Conservation (phyloP, 2,888 invertebrate genomes). For the Sinodicranocentrus sp. region DNA sequence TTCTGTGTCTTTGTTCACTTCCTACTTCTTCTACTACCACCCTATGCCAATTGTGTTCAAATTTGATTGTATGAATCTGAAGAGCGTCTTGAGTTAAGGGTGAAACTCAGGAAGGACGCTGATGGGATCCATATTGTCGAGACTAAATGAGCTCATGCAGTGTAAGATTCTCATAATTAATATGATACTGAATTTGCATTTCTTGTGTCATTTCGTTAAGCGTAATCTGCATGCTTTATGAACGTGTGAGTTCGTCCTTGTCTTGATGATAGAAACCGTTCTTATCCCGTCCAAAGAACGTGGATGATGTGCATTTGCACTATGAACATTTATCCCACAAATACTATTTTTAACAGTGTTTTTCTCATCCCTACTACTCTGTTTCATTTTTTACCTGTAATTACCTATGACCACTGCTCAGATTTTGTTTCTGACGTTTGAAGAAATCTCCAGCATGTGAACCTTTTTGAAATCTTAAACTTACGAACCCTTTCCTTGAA, state of each 20-base stretch:
- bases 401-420: too few relatives aligned
- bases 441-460: too few relatives aligned
- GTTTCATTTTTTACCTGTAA: too few relatives aligned
- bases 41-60: slow-evolving; percentile 30
- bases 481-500: too few relatives aligned
- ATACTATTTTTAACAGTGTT: too few relatives aligned
- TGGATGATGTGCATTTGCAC: too few relatives aligned
- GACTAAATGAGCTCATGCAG: slow-evolving; percentile 70
- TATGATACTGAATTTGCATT: slow-evolving; percentile 14
- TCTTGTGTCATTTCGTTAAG: not conserved
- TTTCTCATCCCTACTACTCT: too few relatives aligned
- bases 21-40: slow-evolving; percentile 60
- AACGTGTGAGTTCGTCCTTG: not conserved
- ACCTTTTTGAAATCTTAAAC: too few relatives aligned
- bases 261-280: too few relatives aligned
- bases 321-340: too few relatives aligned
- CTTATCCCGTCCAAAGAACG: too few relatives aligned
- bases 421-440: too few relatives aligned
- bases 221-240: not conserved
- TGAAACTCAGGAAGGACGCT: slow-evolving; percentile 74
- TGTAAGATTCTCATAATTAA: slow-evolving; percentile 55
- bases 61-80: slow-evolving; percentile 45
- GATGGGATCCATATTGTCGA: slow-evolving; percentile 75
- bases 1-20: slow-evolving; percentile 63
- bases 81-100: slow-evolving; percentile 76